phyloP scores from a whole-genome alignment of 2,113 vertebrate genomes.

The Panthera uncia region DNA sequence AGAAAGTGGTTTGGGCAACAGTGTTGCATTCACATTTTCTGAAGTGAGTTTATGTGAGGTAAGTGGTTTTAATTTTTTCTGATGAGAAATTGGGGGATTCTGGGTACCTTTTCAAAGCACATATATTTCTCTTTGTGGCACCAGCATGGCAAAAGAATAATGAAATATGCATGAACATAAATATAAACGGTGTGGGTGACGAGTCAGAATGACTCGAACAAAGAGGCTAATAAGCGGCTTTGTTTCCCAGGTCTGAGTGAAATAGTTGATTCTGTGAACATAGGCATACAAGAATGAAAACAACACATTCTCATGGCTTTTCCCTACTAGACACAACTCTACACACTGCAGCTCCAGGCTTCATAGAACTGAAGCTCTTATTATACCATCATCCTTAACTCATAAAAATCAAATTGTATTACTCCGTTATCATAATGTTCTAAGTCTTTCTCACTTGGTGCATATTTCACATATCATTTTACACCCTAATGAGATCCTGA shows the following conservation, averaged over 20 bases:
- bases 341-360: not conserved
- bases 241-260: not conserved
- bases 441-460: not conserved
- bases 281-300: not conserved
- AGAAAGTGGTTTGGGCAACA: slow-evolving; percentile 45
- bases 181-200: not conserved
- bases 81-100: not conserved
- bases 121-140: slow-evolving; percentile 47
- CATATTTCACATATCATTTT: slow-evolving; percentile 38
- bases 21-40: slow-evolving; percentile 48
- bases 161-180: slow-evolving; percentile 58
- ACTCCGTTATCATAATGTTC: not conserved
- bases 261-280: not conserved
- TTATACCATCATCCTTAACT: not conserved
- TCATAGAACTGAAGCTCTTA: not conserved
- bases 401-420: slow-evolving; percentile 21
- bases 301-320: not conserved
- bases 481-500: slow-evolving; percentile 13
- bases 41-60: slow-evolving; percentile 49
- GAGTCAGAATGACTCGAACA: not conserved
- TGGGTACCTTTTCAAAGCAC: slow-evolving; percentile 47
- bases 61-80: slow-evolving; percentile 62
- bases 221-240: not conserved
- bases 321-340: not conserved
- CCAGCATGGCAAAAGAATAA: slow-evolving; percentile 36